phyloP scores from a whole-genome alignment of 2,113 vertebrate species.

The Meriones unguiculatus region DNA sequence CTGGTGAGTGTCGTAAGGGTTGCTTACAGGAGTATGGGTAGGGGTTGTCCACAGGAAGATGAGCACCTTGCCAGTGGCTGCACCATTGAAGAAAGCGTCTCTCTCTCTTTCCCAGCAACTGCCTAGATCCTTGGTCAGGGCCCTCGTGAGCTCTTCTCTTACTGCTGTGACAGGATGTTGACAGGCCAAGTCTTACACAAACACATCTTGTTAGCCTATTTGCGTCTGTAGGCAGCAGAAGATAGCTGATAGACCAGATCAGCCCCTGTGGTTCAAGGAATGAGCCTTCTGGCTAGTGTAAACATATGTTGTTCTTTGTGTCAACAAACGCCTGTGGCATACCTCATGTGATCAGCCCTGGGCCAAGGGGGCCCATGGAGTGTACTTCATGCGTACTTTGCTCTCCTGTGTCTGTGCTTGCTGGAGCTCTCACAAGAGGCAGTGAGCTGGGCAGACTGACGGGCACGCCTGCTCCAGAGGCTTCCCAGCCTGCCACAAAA shows the following conservation, averaged over 20 bases:
- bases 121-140: too few species aligned
- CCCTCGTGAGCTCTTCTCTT: neutral
- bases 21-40: neutral
- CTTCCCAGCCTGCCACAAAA: too few species aligned
- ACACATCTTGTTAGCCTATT: neutral
- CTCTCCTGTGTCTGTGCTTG: neutral
- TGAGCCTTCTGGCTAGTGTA: slow-evolving; percentile 17
- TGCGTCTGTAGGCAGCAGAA: neutral
- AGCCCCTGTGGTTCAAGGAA: neutral
- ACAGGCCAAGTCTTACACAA: neutral
- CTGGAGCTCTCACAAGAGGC: neutral
- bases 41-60: neutral
- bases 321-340: neutral
- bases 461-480: neutral
- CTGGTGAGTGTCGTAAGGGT: neutral
- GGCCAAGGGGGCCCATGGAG: neutral
- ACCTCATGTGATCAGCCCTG: neutral
- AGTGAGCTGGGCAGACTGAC: neutral
- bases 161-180: neutral
- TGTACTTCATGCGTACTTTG: neutral
- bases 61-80: neutral
- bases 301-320: slow-evolving; percentile 31
- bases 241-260: neutral
- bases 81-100: neutral
- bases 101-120: neutral